Percentiles rank a stretch among this genome's conserved stretches.
Conservation (phyloP, 2,113 vertebrate species). For the Phrynosoma blainvillii region DNA sequence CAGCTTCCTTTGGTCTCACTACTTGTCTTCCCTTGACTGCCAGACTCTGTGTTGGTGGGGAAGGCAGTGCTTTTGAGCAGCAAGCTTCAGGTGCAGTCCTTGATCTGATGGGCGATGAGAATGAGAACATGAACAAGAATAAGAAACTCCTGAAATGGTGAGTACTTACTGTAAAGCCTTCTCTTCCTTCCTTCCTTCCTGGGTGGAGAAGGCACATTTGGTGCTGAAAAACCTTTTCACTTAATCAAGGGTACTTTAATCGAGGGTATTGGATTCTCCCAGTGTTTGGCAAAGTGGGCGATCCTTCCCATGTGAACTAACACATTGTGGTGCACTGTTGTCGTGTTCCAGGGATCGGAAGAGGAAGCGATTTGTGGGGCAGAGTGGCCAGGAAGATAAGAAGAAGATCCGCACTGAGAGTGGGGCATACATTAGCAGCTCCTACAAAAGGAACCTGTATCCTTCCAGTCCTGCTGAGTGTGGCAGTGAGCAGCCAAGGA, state of each 20-base stretch:
- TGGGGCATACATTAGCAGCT: constrained; percentile 81
- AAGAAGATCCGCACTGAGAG: constrained; percentile 90
- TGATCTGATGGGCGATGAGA: constrained; percentile 90
- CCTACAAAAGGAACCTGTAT: constrained; percentile 95
- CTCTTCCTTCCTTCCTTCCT: neutral
- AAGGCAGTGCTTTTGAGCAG: constrained; percentile 86
- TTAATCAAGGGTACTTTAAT: neutral
- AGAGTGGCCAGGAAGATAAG: constrained; percentile 86
- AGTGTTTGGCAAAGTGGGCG: too few species aligned
- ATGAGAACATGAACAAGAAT: constrained; percentile 77
- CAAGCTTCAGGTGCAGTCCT: constrained; percentile 88
- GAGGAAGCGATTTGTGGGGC: constrained; percentile 90
- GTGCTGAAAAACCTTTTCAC: too few species aligned
- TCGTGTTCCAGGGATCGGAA: constrained; percentile 89
- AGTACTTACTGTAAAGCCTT: constrained; percentile 7
- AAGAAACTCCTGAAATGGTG: constrained; percentile 88
- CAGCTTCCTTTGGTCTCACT: accelerated
- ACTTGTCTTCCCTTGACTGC: neutral
- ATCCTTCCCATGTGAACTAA: too few species aligned
- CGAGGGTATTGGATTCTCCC: too few species aligned
- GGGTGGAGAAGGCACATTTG: neutral
- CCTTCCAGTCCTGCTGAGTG: constrained; percentile 60
- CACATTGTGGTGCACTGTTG: too few species aligned
- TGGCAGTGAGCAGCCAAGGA: too few species aligned
- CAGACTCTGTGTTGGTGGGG: constrained; percentile 82